Evolutionary conservation across 2,888 invertebrate species (phyloP).

Genomic region (Taphrorychus bicolor): DNA sequence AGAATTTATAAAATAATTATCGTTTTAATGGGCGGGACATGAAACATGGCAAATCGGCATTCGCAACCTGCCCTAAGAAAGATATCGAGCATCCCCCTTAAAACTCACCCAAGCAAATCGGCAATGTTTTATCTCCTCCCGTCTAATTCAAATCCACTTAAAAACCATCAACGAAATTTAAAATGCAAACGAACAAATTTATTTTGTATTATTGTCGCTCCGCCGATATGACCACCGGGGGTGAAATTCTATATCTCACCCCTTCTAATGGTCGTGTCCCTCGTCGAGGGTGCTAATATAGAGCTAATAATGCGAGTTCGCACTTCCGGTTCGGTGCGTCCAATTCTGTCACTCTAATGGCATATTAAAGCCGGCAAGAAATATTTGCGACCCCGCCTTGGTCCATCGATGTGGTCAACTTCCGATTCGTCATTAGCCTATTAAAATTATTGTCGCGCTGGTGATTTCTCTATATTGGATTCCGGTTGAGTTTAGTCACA

Average conservation of each 20-base stretch:
- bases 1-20: no score
- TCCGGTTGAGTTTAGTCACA: not conserved
- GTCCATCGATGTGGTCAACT: constrained; percentile 27
- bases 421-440: constrained; percentile 24
- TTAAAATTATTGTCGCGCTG: constrained; percentile 26
- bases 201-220: constrained; percentile 34
- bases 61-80: not conserved
- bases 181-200: constrained; percentile 41
- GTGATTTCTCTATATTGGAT: constrained; percentile 9
- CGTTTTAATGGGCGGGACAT: no score
- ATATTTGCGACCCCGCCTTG: constrained; percentile 16
- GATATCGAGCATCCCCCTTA: not conserved
- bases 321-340: constrained; percentile 59
- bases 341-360: constrained; percentile 38
- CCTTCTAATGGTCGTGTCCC: constrained; percentile 43
- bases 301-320: constrained; percentile 61
- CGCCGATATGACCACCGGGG: constrained; percentile 27
- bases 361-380: constrained; percentile 37
- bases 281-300: constrained; percentile 56
- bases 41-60: no score
- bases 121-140: constrained; percentile 14
- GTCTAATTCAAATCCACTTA: constrained; percentile 31
- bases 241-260: constrained; percentile 39
- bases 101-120: constrained; percentile 19
- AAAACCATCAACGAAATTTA: constrained; percentile 36